Base-by-base conservation (phyloP, 2,888 invertebrate genomes). In the Epinotia bilunana region DNA sequence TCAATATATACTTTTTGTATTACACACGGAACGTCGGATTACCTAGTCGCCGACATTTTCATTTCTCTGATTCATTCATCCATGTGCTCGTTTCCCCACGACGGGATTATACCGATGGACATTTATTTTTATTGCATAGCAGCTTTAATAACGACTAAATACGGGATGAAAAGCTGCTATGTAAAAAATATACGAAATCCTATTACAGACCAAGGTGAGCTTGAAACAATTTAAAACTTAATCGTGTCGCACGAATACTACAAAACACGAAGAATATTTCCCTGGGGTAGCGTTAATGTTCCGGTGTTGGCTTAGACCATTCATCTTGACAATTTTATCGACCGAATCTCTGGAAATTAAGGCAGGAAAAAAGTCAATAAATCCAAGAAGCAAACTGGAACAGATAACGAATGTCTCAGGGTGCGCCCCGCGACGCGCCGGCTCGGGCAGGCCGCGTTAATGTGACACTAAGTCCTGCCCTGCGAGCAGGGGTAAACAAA, bases 311-410 rank as follows among this genome's bases (percentile, higher is more conserved):
- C 88, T 86, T 89, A 86, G 88, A 90, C 91, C 90, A 90, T 92
- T 93, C 79, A 76, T 79, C 79, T 79, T 79, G 79, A 79, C 79
- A 78, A 79, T 79, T 79, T 79, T 79, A 79, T 79, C 89, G 91
- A 92, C 91, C 90, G 91, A 91, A 92, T 92, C 92, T 92, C 89
- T 89, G 88, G 90, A 91, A 92, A 92, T 93, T 91, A 92, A 92
- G 88, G 87, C 89, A 87, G 88, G 86, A 90, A 91, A 91, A 92
- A 93, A 91, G 91, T 91, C 91, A 91, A 93, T 92, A 92, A 92
- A 91, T 91, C 91, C 87, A 90, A 89, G 88, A 87, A 87, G 83
- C 88, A 86, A 86, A 86, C 86, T 86, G 84, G 84, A 85, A 83
- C 88, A 89, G 91, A 91, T 91, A 91, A 91, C 87, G 84, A 87